Conservation (phyloP, 2,113 vertebrate genomes). For the Neogobius melanostomus region DNA sequence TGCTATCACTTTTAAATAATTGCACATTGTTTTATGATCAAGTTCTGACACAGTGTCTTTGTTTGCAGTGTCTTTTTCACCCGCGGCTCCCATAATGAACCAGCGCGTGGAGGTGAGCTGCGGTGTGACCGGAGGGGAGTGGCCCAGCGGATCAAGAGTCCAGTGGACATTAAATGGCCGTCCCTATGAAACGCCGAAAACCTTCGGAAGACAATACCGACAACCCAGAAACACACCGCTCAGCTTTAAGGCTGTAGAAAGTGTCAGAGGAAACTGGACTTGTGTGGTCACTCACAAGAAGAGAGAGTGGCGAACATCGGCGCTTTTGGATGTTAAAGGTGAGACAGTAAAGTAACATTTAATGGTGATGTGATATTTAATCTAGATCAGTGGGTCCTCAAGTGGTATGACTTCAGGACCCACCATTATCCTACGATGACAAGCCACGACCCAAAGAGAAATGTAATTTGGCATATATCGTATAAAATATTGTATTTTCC, state of each 20-base stretch:
- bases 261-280: slow-evolving; percentile 65
- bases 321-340: slow-evolving; percentile 67
- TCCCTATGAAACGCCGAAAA: neutral
- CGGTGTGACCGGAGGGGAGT: slow-evolving; percentile 15
- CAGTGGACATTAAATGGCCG: slow-evolving; percentile 59
- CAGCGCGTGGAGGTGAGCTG: slow-evolving; percentile 39
- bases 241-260: slow-evolving; percentile 6
- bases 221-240: rapidly evolving
- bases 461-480: no score
- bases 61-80: slow-evolving; percentile 57
- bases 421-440: no score
- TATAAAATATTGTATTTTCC: no score
- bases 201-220: rapidly evolving
- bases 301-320: slow-evolving; percentile 18
- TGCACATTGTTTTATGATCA: no score
- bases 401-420: no score
- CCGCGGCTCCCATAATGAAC: slow-evolving; percentile 39
- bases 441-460: no score
- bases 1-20: no score
- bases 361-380: neutral
- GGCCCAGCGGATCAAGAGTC: rapidly evolving
- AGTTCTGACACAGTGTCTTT: slow-evolving; percentile 1
- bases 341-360: neutral
- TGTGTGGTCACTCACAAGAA: slow-evolving; percentile 39
- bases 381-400: no score